These are phyloP conservation scores for Bellardia pandia DNA, from an alignment of 2,888 invertebrate species.

Conservation along the genomic window DNA sequence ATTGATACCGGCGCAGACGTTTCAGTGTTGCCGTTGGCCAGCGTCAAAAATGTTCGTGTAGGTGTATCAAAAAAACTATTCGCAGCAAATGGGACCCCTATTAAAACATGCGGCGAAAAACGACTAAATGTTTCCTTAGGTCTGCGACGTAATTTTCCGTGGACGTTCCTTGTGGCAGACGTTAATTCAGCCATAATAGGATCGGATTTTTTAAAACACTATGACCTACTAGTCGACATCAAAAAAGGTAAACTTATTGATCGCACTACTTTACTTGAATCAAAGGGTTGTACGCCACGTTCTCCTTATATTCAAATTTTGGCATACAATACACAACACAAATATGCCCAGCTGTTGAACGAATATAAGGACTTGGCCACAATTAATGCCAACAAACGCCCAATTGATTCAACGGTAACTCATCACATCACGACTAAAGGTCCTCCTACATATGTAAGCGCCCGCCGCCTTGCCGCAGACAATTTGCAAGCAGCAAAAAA, in stretches of 20 bases:
- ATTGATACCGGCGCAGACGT: slow-evolving; percentile 7
- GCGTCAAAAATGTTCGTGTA: neutral
- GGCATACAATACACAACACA: neutral
- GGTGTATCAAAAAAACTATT: neutral
- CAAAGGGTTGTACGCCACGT: neutral
- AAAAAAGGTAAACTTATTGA: slow-evolving; percentile 34
- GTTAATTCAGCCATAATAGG: slow-evolving; percentile 58
- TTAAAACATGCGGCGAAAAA: slow-evolving; percentile 27
- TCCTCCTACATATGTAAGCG: slow-evolving; percentile 5
- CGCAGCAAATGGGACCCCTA: slow-evolving; percentile 4
- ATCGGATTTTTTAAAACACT: slow-evolving; percentile 50
- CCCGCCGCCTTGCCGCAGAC: neutral
- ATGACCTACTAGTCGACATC: slow-evolving; percentile 46
- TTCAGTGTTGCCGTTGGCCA: neutral
- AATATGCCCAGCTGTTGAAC: slow-evolving; percentile 9
- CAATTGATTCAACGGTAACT: slow-evolving; percentile 14
- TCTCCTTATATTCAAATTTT: neutral
- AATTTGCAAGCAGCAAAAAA: slow-evolving; percentile 6
- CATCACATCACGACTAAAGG: slow-evolving; percentile 32
- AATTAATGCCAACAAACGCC: slow-evolving; percentile 24
- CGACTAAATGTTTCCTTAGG: slow-evolving; percentile 15
- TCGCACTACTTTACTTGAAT: neutral
- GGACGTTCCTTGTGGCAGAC: slow-evolving; percentile 59
- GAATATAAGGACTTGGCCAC: slow-evolving; percentile 20
- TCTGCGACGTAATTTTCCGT: slow-evolving; percentile 29